Evolutionary conservation across 1,140 invertebrate genomes (phyloP), one percentile per base, ranked within the genome.

Genomic region (Heliconius hermathena): DNA sequence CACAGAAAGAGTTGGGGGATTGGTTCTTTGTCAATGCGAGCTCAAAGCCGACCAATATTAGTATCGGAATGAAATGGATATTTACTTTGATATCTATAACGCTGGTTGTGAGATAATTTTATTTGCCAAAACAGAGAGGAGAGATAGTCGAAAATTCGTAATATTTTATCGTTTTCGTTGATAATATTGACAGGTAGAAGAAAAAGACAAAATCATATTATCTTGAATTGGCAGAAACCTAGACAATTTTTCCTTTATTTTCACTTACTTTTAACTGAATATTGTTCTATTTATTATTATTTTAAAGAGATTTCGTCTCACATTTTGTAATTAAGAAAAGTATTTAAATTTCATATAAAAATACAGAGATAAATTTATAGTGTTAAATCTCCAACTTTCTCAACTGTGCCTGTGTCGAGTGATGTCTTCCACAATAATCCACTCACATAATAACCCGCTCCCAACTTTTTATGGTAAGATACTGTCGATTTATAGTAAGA

Each of bases 1-100:
- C 82, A 57, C 66, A 74, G 78, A 77, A 82, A 80, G 76, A 76
- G 76, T 80, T 54, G 66, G 8, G 49, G 20, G 46, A 76, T 76
- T 57, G 46, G 18, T 73, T 73, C 74, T 70, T 46, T 49, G 38
- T 76, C 60, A 76, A 70, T 76, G 66, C 57, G 66, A 71, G 66
- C 38, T 74, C 70, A 78, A 73, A 73, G 52, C 52, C 46, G 57
- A 29, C 60, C 60, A 70, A 76, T 76, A 76, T 76, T 49, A 66
- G 60, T 29, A 66, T 16, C 60, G 26, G 74, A 76, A 76, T 49
- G 74, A 76, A 66, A 60, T 41, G 60, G 52, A 75, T 75, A 60
- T 75, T 75, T 70, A 26, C 74, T 71, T 70, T 76, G 60, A 70
- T 71, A 71, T 76, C 74, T 18, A 66, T 66, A 76, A 76, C 16